phyloP scores from a whole-genome alignment of 2,888 invertebrate genomes.

The Caenorhabditis doughertyi region DNA sequence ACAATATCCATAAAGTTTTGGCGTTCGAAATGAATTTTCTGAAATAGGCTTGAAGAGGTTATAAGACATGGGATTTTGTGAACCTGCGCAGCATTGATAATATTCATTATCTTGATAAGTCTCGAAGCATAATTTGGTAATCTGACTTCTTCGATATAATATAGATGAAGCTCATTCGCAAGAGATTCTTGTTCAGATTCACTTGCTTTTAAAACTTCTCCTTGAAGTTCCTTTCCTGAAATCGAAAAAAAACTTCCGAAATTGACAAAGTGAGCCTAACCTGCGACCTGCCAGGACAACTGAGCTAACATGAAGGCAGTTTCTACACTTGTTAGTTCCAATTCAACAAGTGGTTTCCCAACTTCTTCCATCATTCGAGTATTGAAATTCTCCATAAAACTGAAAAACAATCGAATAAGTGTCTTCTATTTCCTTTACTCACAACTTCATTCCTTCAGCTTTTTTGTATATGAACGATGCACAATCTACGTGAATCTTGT shows the following conservation, averaged over 20 bases:
- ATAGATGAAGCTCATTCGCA: constrained; percentile 66
- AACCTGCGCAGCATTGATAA: constrained; percentile 71
- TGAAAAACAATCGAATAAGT: constrained; percentile 18
- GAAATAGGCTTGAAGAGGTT: not conserved
- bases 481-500: constrained; percentile 42
- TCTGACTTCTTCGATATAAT: constrained; percentile 56
- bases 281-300: constrained; percentile 66
- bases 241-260: too few species aligned
- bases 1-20: constrained; percentile 61
- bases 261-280: too few species aligned
- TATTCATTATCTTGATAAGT: constrained; percentile 70
- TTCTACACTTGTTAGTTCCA: constrained; percentile 56
- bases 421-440: not conserved
- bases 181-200: constrained; percentile 62
- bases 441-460: constrained; percentile 55
- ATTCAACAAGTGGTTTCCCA: constrained; percentile 56
- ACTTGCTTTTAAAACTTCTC: constrained; percentile 50
- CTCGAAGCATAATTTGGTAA: constrained; percentile 68
- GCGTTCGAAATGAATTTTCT: constrained; percentile 62
- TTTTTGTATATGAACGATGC: constrained; percentile 51
- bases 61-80: not conserved
- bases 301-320: constrained; percentile 67
- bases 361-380: constrained; percentile 66
- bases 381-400: constrained; percentile 56
- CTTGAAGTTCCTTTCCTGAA: constrained; percentile 57